Conservation (phyloP, 2,797 vertebrate genomes). For the Melanotaenia nigrans region DNA sequence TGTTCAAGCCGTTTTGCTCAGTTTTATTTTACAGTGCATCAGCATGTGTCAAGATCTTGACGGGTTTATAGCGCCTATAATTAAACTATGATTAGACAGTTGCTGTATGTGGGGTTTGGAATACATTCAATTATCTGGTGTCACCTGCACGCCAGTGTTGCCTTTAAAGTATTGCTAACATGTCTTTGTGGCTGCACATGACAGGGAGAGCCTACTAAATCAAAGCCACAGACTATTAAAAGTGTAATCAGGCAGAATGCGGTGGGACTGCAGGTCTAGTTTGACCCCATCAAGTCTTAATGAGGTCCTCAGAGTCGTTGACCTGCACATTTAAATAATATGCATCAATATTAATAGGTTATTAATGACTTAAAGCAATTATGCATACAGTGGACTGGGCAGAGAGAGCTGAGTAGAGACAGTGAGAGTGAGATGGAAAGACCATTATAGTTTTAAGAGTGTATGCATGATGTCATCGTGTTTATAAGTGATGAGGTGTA, state of each 20-base stretch:
- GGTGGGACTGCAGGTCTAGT: constrained; percentile 54
- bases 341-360: constrained; percentile 78
- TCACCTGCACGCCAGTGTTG: constrained; percentile 25
- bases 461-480: background rate
- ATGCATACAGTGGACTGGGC: constrained; percentile 52
- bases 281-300: constrained; percentile 75
- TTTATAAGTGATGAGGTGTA: background rate
- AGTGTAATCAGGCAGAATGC: constrained; percentile 66
- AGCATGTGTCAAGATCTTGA: constrained; percentile 1
- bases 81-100: constrained; percentile 17
- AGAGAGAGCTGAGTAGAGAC: constrained; percentile 22
- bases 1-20: too few species aligned
- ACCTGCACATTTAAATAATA: constrained; percentile 73
- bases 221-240: constrained; percentile 69
- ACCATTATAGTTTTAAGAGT: constrained; percentile 7
- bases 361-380: constrained; percentile 72
- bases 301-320: constrained; percentile 73
- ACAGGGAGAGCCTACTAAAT: constrained; percentile 45
- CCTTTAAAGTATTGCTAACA: constrained; percentile 37
- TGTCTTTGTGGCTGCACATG: constrained; percentile 13
- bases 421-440: constrained; percentile 6
- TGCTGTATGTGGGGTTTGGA: background rate
- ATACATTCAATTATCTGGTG: constrained; percentile 14
- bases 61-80: background rate
- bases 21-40: background rate